Evolutionary conservation across 1,140 invertebrate genomes (phyloP), one percentile per base, ranked within the genome.

Genomic region (Drosophila kikkawai): DNA sequence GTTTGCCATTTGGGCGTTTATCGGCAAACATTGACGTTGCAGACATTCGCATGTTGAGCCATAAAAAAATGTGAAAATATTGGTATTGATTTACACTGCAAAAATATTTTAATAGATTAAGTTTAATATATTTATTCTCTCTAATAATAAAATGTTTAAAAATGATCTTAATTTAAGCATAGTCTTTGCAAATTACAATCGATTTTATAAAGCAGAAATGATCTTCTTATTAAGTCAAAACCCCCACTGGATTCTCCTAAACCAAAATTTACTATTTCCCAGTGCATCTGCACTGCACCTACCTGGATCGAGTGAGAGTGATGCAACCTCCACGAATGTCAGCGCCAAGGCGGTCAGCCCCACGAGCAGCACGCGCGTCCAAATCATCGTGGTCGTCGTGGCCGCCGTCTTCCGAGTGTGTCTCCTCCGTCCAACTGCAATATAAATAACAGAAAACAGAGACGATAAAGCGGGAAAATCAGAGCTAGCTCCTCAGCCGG

Each of bases 271-370:
- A 1, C 1, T 3, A 13, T 58, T 44, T 47, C 11, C 15, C 11
- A 47, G 66, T 48, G 36, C 17, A 42, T 39, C 9, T 17, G 19
- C 8, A 32, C 15, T 22, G 22, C 64, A 73, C 82, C 68, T 86
- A 92, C 91, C 91, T 92, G 91, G 91, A 90, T 92, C 91, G 64
- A 92, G 84, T 76, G 91, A 92, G 65, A 92, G 78, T 81, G 91
- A 86, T 79, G 87, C 84, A 85, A 92, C 87, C 65, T 90, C 84
- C 73, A 87, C 75, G 50, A 92, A 69, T 64, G 80, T 74, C 82
- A 92, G 79, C 70, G 79, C 80, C 66, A 83, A 76, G 59, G 69
- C 80, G 86, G 84, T 79, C 73, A 92, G 45, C 36, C 74, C 85
- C 68, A 90, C 65, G 57, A 91, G 74, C 61, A 91, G 66, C 65